These are phyloP conservation scores for Arizona elegans DNA, from an alignment of 2,113 vertebrate species.

Conservation along the genomic window DNA sequence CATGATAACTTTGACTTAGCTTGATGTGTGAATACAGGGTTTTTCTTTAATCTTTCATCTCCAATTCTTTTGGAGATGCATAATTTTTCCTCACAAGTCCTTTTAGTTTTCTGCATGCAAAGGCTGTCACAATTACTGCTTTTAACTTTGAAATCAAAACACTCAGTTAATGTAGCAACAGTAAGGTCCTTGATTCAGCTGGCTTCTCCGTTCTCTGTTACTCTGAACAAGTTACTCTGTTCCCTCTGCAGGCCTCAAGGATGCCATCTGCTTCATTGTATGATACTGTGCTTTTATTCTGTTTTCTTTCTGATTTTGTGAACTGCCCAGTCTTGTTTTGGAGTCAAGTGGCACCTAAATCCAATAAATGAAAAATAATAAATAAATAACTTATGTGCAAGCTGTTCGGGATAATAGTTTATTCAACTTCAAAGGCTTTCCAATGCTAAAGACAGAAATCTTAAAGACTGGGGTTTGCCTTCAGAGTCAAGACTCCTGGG, in stretches of 20 bases:
- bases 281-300: background rate
- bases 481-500: background rate
- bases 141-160: background rate
- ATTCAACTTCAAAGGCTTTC: background rate
- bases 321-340: background rate
- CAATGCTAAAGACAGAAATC: background rate
- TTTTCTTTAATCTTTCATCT: background rate
- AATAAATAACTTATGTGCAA: background rate
- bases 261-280: background rate
- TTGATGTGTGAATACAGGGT: background rate
- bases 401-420: background rate
- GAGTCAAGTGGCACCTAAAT: background rate
- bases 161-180: background rate
- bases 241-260: background rate
- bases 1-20: background rate
- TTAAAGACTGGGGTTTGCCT: background rate
- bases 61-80: background rate
- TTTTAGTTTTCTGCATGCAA: background rate
- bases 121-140: background rate
- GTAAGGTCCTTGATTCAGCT: background rate
- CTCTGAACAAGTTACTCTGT: background rate
- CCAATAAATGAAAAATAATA: background rate
- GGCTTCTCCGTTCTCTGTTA: background rate
- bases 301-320: background rate
- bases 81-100: background rate